Evolutionary conservation across 2,888 invertebrate species (phyloP).

Genomic region (Troides aeacus): DNA sequence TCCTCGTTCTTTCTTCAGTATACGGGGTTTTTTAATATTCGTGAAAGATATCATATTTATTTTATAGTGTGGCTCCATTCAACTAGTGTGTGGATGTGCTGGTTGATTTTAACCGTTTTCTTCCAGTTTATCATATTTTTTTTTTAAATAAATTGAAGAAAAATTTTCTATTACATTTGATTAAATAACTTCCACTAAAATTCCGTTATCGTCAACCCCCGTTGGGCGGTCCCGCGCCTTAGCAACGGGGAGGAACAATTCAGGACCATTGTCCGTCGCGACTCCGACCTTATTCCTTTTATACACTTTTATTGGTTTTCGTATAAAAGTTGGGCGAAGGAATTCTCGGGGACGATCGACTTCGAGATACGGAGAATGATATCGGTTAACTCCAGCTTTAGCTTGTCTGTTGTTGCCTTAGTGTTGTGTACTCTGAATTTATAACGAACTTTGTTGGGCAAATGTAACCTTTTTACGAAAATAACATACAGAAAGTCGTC

Average conservation of each 20-base stretch:
- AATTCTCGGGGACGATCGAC: conserved; percentile 35
- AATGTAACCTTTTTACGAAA: too few relatives aligned
- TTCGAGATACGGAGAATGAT: conserved; percentile 34
- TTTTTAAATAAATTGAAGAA: too few relatives aligned
- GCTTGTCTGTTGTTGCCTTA: conserved; percentile 18
- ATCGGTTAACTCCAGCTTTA: conserved; percentile 29
- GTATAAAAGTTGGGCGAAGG: conserved; percentile 34
- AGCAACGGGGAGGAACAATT: conserved; percentile 13
- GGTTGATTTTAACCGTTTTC: too few relatives aligned
- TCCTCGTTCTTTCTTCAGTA: too few relatives aligned
- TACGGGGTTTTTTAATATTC: too few relatives aligned
- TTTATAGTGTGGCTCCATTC: too few relatives aligned
- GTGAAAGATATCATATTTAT: too few relatives aligned
- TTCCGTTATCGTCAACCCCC: conserved; percentile 12
- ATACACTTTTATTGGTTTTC: conserved; percentile 37
- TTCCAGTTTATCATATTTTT: too few relatives aligned
- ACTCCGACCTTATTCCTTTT: conserved; percentile 34
- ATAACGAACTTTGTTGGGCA: not conserved
- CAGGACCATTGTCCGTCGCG: conserved; percentile 23
- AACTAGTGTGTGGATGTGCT: too few relatives aligned
- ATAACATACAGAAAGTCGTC: too few relatives aligned
- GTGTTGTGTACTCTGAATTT: conserved; percentile 9
- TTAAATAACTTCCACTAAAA: conserved; percentile 15
- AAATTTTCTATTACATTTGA: too few relatives aligned
- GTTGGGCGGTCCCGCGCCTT: not conserved